Conservation (phyloP, 2,888 invertebrate species). For the Epinotia ramella region DNA sequence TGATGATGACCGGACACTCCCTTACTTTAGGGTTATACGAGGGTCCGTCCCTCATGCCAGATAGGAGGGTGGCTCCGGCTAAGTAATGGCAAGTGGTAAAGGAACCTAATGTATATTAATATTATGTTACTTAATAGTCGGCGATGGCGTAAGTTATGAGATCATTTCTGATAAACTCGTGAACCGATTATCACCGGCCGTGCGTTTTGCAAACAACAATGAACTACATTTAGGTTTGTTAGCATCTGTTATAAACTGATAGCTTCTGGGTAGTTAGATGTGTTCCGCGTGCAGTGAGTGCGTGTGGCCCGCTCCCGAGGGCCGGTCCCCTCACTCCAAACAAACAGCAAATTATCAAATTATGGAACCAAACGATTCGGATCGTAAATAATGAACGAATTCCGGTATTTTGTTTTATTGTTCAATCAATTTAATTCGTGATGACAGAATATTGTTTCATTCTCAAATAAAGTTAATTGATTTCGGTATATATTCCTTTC, state of each 20-base stretch:
- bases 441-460: not conserved
- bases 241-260: conserved; percentile 26
- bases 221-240: conserved; percentile 20
- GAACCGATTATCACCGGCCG: conserved; percentile 60
- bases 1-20: conserved; percentile 76
- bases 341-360: conserved; percentile 60
- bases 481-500: not conserved
- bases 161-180: conserved; percentile 63
- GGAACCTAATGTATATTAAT: conserved; percentile 57
- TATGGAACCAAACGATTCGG: conserved; percentile 54
- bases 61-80: conserved; percentile 57
- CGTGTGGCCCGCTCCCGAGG: conserved; percentile 7
- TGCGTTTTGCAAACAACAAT: conserved; percentile 31
- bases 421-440: conserved; percentile 49
- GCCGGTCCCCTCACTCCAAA: conserved; percentile 52
- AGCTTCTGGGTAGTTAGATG: conserved; percentile 27
- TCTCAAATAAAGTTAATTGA: not conserved
- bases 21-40: conserved; percentile 63
- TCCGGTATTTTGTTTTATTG: conserved; percentile 49
- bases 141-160: conserved; percentile 46
- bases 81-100: conserved; percentile 59
- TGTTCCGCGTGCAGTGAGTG: conserved; percentile 35
- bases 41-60: conserved; percentile 68
- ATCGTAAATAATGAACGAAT: conserved; percentile 50
- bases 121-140: conserved; percentile 41